Conservation (phyloP, 2,797 vertebrate genomes). For the Urophycis tenuis region DNA sequence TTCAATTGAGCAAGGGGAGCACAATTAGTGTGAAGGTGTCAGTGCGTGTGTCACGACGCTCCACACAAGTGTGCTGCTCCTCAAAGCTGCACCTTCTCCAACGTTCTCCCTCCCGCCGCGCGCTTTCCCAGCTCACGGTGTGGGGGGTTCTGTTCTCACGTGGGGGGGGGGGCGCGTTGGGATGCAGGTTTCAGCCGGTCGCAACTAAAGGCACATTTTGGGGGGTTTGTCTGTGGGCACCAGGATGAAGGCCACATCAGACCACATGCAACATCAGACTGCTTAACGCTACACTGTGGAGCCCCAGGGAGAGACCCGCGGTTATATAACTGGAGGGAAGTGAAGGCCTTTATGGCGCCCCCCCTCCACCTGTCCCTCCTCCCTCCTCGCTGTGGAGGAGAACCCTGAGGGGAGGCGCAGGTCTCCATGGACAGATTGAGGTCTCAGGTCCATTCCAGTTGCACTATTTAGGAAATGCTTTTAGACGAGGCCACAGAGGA, state of each 20-base stretch:
- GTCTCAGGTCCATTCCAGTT: not conserved
- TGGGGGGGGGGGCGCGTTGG: no score
- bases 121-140: not conserved
- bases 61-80: not conserved
- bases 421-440: not conserved
- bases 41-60: not conserved
- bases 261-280: not conserved
- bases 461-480: not conserved
- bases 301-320: not conserved
- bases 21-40: not conserved
- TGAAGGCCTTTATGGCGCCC: not conserved
- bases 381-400: not conserved
- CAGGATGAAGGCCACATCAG: not conserved
- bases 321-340: not conserved
- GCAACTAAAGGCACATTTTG: not conserved
- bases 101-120: no score
- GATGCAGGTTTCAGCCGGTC: not conserved
- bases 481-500: not conserved
- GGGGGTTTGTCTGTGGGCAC: not conserved
- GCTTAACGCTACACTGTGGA: not conserved
- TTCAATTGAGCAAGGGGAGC: not conserved
- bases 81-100: not conserved
- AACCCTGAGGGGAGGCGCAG: not conserved
- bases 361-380: not conserved
- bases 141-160: not conserved